Evolutionary conservation across 1,140 invertebrate genomes (phyloP).

Genomic region (Lordiphosa clarofinis): DNA sequence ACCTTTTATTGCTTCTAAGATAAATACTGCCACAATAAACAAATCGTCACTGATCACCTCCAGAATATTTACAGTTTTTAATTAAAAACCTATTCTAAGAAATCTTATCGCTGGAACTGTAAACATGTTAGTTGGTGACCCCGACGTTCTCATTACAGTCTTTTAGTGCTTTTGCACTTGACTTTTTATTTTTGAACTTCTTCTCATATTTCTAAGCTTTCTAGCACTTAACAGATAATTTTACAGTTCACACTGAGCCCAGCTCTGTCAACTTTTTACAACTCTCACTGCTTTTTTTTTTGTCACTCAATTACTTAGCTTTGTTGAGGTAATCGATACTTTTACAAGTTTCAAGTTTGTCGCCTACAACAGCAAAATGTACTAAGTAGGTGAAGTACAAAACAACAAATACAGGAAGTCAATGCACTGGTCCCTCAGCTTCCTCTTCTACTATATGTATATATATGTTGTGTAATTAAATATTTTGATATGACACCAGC

Average conservation of each 20-base stretch:
- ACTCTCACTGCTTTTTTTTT: conserved; percentile 25
- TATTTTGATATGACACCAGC: conserved; percentile 32
- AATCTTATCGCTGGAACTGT: no score
- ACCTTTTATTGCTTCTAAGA: background rate
- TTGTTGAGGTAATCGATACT: conserved; percentile 59
- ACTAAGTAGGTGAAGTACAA: conserved; percentile 58
- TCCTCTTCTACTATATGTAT: background rate
- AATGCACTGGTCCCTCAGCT: conserved; percentile 27
- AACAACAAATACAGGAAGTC: conserved; percentile 46
- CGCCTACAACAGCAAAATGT: conserved; percentile 36
- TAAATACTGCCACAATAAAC: no score
- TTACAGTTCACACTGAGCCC: conserved; percentile 5
- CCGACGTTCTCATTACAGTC: background rate
- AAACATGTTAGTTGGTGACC: no score
- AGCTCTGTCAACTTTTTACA: background rate
- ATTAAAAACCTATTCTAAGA: no score
- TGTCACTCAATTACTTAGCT: conserved; percentile 32
- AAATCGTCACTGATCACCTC: no score
- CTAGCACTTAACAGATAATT: conserved; percentile 9
- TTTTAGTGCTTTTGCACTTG: no score
- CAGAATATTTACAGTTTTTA: no score
- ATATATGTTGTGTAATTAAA: conserved; percentile 55
- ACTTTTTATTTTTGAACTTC: background rate
- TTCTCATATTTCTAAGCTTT: conserved; percentile 1
- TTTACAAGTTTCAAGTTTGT: conserved; percentile 33